A percentile compares a stretch with the other conserved stretches of the same genome.
These are phyloP conservation scores for Pseudorhombus dupliciocellatus DNA, from an alignment of 2,113 vertebrate species.

Conservation along the genomic window DNA sequence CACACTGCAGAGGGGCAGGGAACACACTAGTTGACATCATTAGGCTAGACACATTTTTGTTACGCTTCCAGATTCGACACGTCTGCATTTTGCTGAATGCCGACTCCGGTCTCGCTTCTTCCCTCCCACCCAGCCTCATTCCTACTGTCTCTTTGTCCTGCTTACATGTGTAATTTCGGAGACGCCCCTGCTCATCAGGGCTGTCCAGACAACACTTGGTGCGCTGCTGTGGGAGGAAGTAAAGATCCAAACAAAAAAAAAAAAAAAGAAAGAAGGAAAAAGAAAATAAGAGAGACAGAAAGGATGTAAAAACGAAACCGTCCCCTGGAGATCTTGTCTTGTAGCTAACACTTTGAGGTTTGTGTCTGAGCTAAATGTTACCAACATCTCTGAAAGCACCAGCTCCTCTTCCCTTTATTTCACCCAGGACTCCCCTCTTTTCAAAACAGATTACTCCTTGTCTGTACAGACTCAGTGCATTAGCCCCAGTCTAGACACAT, in stretches of 20 bases:
- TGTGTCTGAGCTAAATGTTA: conserved; percentile 20
- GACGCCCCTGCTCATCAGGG: conserved; percentile 57
- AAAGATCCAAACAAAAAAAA: conserved; percentile 25
- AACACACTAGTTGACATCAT: conserved; percentile 78
- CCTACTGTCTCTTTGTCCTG: conserved; percentile 58
- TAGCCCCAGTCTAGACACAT: conserved; percentile 37
- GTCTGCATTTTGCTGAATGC: conserved; percentile 75
- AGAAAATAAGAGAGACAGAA: background rate
- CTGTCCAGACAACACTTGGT: conserved; percentile 64
- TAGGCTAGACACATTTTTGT: conserved; percentile 81
- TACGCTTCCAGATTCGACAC: conserved; percentile 79
- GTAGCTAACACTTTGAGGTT: background rate
- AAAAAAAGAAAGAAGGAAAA: background rate
- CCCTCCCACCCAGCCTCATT: conserved; percentile 37
- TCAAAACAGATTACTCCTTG: conserved; percentile 50
- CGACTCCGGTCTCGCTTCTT: conserved; percentile 52
- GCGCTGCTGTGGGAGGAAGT: conserved; percentile 43
- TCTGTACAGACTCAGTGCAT: conserved; percentile 47
- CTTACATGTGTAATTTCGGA: conserved; percentile 65
- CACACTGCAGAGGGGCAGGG: conserved; percentile 51
- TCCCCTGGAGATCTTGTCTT: conserved; percentile 30
- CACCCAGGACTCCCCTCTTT: conserved; percentile 23
- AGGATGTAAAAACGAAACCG: conserved; percentile 40
- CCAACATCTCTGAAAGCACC: conserved; percentile 22
- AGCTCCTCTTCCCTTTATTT: conserved; percentile 12